Percentiles rank a stretch among this genome's conserved stretches.
These are phyloP conservation scores for Hiodon alosoides DNA, from an alignment of 2,113 vertebrate species.

Conservation along the genomic window DNA sequence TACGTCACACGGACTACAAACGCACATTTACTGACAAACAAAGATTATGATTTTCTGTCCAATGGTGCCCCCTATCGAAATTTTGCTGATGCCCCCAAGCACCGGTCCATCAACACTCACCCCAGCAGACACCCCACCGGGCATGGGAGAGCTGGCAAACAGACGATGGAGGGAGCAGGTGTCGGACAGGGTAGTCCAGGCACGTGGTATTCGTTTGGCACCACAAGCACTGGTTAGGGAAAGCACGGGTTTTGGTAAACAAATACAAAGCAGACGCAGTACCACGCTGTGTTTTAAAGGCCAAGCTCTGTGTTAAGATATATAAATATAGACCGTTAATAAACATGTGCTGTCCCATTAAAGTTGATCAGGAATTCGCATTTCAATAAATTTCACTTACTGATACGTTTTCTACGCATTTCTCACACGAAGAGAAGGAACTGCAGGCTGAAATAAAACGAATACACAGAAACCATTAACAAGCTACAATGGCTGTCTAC, in stretches of 20 bases:
- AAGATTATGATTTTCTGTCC: not conserved
- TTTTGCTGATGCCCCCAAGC: not conserved
- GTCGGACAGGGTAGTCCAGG: conserved; percentile 73
- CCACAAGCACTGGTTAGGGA: conserved; percentile 74
- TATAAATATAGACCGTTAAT: not conserved
- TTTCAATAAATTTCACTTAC: conserved; percentile 17
- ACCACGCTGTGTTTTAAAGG: not conserved
- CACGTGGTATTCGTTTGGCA: conserved; percentile 69
- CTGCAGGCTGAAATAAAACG: conserved; percentile 23
- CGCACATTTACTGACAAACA: no score
- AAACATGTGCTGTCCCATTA: not conserved
- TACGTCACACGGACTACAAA: no score
- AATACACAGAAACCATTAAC: not conserved
- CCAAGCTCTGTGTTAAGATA: not conserved
- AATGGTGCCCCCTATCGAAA: conserved; percentile 38
- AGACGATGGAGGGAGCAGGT: conserved; percentile 65
- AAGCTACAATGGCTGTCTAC: not conserved
- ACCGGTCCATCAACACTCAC: conserved; percentile 56
- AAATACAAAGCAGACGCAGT: not conserved
- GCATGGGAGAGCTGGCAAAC: conserved; percentile 67
- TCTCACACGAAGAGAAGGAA: conserved; percentile 19
- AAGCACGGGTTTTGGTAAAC: conserved; percentile 8
- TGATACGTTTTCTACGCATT: conserved; percentile 28
- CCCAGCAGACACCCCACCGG: conserved; percentile 81
- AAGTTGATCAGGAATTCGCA: not conserved